These are phyloP conservation scores for Paralvinella palmiformis DNA, from an alignment of 1,140 invertebrate species.

Conservation along the genomic window DNA sequence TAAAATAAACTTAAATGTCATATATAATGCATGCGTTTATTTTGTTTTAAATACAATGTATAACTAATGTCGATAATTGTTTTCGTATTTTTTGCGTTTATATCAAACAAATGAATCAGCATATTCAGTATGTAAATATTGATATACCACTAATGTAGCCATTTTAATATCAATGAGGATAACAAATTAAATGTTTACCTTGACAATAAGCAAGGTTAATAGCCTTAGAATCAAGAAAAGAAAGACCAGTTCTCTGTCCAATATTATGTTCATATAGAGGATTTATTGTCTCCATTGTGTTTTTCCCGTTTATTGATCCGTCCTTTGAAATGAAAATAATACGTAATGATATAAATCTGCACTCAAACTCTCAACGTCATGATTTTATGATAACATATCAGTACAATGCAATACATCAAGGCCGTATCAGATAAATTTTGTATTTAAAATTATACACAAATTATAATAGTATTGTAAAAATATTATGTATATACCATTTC, in stretches of 20 bases:
- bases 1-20: too few species aligned
- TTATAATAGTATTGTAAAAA: slow-evolving; percentile 29
- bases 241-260: slow-evolving; percentile 36
- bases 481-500: slow-evolving; percentile 27
- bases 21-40: too few species aligned
- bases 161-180: neutral
- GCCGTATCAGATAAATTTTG: too few species aligned
- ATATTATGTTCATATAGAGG: slow-evolving; percentile 28
- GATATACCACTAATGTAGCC: too few species aligned
- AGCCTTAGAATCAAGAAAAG: slow-evolving; percentile 41
- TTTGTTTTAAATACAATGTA: too few species aligned
- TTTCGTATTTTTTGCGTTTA: too few species aligned
- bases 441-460: too few species aligned
- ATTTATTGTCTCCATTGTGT: slow-evolving; percentile 30
- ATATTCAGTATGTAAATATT: too few species aligned
- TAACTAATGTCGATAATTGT: too few species aligned
- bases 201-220: slow-evolving; percentile 42
- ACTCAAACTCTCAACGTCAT: neutral
- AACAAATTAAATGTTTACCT: slow-evolving; percentile 22
- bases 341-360: neutral
- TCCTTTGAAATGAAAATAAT: neutral
- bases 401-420: too few species aligned
- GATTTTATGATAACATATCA: too few species aligned
- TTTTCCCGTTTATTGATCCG: slow-evolving; percentile 4
- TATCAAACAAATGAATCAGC: too few species aligned